A percentile compares a stretch with the other conserved stretches of the same genome.
These are phyloP conservation scores for Aythya baeri DNA, from an alignment of 2,113 vertebrate genomes.

Conservation along the genomic window DNA sequence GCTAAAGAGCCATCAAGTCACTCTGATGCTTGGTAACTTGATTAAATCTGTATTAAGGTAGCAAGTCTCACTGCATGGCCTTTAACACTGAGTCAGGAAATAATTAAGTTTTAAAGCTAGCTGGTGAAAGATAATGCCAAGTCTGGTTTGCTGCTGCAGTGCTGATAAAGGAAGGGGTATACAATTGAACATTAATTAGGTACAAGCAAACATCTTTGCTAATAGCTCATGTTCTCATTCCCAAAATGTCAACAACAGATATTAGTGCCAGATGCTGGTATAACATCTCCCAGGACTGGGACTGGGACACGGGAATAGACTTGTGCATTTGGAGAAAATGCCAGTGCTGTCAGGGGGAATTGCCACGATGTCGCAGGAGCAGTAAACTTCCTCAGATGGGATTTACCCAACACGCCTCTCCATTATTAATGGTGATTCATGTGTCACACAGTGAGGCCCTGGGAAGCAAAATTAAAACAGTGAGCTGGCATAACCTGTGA, in stretches of 20 bases:
- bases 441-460: not conserved
- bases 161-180: constrained; percentile 78
- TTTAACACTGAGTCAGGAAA: constrained; percentile 75
- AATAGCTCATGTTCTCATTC: constrained; percentile 82
- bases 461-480: not conserved
- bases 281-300: constrained; percentile 62
- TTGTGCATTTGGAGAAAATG: constrained; percentile 54
- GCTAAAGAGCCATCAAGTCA: constrained; percentile 59
- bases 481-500: not conserved
- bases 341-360: not conserved
- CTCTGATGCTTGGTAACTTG: constrained; percentile 60
- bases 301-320: constrained; percentile 23
- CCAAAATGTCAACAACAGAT: constrained; percentile 85
- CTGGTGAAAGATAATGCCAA: constrained; percentile 79
- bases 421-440: not conserved
- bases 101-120: constrained; percentile 83
- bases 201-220: constrained; percentile 85
- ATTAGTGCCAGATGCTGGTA: constrained; percentile 83
- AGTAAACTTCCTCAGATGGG: constrained; percentile 37
- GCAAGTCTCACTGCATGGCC: constrained; percentile 55
- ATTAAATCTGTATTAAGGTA: constrained; percentile 69
- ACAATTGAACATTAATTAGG: constrained; percentile 84
- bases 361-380: not conserved
- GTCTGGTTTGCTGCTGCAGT: constrained; percentile 68
- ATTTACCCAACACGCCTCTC: not conserved